A percentile compares a stretch with the other conserved stretches of the same genome.
Conservation (phyloP, 2,888 invertebrate species). For the Pherbina coryleti region DNA sequence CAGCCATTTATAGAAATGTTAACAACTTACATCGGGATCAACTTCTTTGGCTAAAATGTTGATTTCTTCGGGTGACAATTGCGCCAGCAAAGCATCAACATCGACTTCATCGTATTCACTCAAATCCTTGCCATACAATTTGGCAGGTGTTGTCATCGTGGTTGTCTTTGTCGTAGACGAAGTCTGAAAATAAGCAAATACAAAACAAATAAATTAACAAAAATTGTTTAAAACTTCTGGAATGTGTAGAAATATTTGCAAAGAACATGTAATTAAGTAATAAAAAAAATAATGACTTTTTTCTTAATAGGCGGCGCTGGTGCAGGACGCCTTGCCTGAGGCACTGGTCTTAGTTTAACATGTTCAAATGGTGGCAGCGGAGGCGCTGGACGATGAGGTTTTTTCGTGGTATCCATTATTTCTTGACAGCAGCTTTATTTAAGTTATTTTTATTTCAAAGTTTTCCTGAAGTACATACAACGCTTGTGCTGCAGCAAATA, state of each 20-base stretch:
- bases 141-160: conserved; percentile 90
- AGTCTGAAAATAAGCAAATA: conserved; percentile 75
- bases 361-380: conserved; percentile 61
- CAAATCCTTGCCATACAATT: conserved; percentile 90
- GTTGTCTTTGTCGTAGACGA: conserved; percentile 90
- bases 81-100: conserved; percentile 93
- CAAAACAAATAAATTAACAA: conserved; percentile 4
- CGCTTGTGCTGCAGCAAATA: neutral
- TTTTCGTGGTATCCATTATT: neutral
- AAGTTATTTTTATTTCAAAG: neutral
- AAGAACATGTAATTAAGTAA: neutral
- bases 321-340: conserved; percentile 60
- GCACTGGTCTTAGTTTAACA: conserved; percentile 61
- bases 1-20: neutral
- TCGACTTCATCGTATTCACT: conserved; percentile 94
- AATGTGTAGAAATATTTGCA: neutral
- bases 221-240: neutral
- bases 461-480: neutral
- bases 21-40: conserved; percentile 94
- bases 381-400: conserved; percentile 30
- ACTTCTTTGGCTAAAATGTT: conserved; percentile 98
- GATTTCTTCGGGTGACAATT: conserved; percentile 95
- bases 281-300: conserved; percentile 14
- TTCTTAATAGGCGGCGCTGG: conserved; percentile 58
- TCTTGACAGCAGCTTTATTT: neutral